Percentiles rank a stretch among this genome's conserved stretches.
These are phyloP conservation scores for Heterocephalus glaber DNA, from an alignment of 2,113 vertebrate species.

Conservation along the genomic window DNA sequence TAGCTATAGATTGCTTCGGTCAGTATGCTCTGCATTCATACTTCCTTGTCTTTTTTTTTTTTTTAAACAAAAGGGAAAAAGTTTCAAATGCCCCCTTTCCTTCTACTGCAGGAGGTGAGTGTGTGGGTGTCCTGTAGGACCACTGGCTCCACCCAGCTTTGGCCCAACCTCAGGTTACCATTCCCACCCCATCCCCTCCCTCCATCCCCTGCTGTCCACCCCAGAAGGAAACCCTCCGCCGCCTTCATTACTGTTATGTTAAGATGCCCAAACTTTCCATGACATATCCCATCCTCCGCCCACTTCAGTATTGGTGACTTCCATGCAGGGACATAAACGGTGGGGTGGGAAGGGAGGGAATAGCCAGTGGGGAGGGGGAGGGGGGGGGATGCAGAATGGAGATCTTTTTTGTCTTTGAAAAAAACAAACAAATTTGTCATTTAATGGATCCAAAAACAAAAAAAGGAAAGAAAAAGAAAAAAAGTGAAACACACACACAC, in stretches of 20 bases:
- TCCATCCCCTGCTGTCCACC: constrained; percentile 79
- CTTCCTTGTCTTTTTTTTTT: constrained; percentile 84
- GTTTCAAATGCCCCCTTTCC: constrained; percentile 79
- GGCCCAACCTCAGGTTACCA: constrained; percentile 63
- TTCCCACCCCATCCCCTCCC: constrained; percentile 72
- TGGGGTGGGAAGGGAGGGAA: constrained; percentile 47
- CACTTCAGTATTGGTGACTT: constrained; percentile 68
- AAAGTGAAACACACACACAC: constrained; percentile 47
- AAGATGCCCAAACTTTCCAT: constrained; percentile 73
- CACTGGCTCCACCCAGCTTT: constrained; percentile 68
- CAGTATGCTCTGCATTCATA: constrained; percentile 81
- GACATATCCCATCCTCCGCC: constrained; percentile 80
- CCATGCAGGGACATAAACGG: constrained; percentile 64
- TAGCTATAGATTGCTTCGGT: constrained; percentile 71
- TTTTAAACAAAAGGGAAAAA: constrained; percentile 80
- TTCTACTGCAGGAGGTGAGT: constrained; percentile 87
- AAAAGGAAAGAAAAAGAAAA: neutral
- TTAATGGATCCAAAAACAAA: constrained; percentile 84
- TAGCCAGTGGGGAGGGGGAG: constrained; percentile 67
- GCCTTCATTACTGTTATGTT: constrained; percentile 75
- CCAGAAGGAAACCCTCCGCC: constrained; percentile 58
- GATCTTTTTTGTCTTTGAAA: constrained; percentile 68
- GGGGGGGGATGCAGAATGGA: constrained; percentile 43
- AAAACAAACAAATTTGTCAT: constrained; percentile 73
- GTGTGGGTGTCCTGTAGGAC: constrained; percentile 70